Percentiles rank a stretch among this genome's conserved stretches.
Conservation (phyloP, 2,797 vertebrate species). For the Danionella dracula region DNA sequence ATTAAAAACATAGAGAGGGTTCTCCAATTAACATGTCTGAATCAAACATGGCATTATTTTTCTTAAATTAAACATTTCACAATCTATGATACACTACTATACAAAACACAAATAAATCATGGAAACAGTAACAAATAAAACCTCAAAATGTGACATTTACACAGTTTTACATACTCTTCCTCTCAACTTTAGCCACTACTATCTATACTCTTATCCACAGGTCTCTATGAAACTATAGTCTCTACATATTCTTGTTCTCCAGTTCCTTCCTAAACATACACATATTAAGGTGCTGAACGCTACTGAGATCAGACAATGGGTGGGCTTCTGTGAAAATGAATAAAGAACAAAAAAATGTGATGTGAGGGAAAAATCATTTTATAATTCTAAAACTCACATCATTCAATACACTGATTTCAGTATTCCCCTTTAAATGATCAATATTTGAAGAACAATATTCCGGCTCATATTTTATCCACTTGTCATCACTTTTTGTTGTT, state of each 20-base stretch:
- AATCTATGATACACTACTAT: constrained; percentile 85
- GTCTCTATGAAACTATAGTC: constrained; percentile 47
- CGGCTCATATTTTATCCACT: neutral
- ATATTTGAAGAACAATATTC: neutral
- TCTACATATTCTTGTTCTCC: constrained; percentile 57
- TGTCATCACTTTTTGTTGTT: neutral
- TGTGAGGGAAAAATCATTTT: neutral
- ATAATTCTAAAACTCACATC: neutral
- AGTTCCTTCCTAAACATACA: constrained; percentile 64
- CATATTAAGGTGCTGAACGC: constrained; percentile 71
- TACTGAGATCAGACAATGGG: constrained; percentile 12
- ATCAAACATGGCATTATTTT: constrained; percentile 73
- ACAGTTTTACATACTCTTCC: constrained; percentile 77
- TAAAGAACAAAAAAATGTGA: neutral
- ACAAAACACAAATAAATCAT: constrained; percentile 58
- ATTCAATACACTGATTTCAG: too few relatives aligned
- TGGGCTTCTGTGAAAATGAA: neutral
- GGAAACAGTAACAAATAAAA: constrained; percentile 55
- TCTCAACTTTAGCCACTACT: constrained; percentile 55
- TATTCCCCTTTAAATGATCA: too few relatives aligned
- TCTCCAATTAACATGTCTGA: constrained; percentile 59
- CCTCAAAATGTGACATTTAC: constrained; percentile 70
- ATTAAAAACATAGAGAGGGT: constrained; percentile 40
- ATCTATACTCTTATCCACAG: constrained; percentile 55
- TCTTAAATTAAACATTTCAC: constrained; percentile 81